Percentiles rank a stretch among this genome's conserved stretches.
These are phyloP conservation scores for Epinephelus malabaricus DNA, from an alignment of 2,797 vertebrate species.

Conservation along the genomic window DNA sequence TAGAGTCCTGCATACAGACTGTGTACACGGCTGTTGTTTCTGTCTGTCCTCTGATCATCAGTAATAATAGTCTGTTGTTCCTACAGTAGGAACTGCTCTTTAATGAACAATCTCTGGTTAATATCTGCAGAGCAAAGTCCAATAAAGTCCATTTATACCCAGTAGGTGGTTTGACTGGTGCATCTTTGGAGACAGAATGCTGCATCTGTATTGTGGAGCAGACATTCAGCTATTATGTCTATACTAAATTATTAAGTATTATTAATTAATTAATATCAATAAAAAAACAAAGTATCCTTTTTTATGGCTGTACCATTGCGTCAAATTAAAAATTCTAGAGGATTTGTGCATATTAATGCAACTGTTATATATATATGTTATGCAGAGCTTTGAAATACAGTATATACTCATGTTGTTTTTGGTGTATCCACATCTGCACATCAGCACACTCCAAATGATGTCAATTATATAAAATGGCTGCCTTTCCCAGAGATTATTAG, in stretches of 20 bases:
- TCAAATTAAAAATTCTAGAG: too few species aligned
- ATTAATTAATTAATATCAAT: background rate
- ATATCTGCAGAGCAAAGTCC: background rate
- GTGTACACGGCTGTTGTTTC: background rate
- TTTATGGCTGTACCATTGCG: background rate
- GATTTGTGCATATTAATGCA: background rate
- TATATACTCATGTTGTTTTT: too few species aligned
- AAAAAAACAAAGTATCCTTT: background rate
- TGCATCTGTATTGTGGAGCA: background rate
- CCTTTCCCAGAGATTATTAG: background rate
- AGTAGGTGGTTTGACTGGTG: background rate
- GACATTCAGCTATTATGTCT: background rate
- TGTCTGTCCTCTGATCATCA: background rate
- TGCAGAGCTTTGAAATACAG: background rate
- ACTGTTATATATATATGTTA: too few species aligned
- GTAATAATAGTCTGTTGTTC: background rate
- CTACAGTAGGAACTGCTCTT: background rate
- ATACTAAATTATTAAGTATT: background rate
- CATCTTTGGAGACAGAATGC: background rate
- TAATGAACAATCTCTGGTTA: background rate
- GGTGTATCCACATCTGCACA: background rate
- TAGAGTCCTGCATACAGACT: background rate
- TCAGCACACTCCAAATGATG: background rate
- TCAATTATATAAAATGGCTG: too few species aligned
- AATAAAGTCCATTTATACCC: background rate